These are phyloP conservation scores for Colinus virginianus DNA, from an alignment of 2,113 vertebrate species.

Conservation along the genomic window DNA sequence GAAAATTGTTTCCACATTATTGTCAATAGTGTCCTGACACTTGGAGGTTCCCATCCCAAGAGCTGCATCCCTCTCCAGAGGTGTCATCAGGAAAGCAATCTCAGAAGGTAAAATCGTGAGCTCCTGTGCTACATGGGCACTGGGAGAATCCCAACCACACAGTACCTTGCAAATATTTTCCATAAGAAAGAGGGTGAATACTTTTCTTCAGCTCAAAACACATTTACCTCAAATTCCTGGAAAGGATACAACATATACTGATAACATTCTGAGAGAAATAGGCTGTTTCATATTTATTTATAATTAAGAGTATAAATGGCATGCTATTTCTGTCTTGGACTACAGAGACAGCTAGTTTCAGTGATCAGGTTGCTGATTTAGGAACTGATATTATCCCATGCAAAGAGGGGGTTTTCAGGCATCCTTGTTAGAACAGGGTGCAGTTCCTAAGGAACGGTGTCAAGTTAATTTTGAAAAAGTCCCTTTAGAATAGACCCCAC, in stretches of 20 bases:
- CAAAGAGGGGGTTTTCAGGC: not conserved
- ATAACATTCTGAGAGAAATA: not conserved
- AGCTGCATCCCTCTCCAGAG: not conserved
- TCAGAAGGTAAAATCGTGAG: not conserved
- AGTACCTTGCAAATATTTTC: not conserved
- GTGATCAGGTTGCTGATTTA: not conserved
- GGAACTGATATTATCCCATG: not conserved
- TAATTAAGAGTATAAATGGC: not conserved
- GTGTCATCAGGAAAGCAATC: not conserved
- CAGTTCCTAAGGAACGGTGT: not conserved
- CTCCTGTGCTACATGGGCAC: not conserved
- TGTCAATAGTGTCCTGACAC: not conserved
- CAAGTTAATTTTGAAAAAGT: not conserved
- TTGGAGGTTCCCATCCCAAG: not conserved
- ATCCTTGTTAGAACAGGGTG: not conserved
- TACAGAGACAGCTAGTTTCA: not conserved
- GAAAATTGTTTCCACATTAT: not conserved
- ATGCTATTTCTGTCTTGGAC: not conserved
- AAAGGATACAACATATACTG: not conserved
- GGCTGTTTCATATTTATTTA: not conserved
- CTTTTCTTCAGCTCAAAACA: not conserved
- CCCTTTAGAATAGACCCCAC: not conserved
- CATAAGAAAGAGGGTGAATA: not conserved
- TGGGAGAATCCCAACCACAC: fast-evolving
- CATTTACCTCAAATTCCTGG: not conserved